phyloP scores from a whole-genome alignment of 2,797 vertebrate genomes.

The Prunella strophiata region DNA sequence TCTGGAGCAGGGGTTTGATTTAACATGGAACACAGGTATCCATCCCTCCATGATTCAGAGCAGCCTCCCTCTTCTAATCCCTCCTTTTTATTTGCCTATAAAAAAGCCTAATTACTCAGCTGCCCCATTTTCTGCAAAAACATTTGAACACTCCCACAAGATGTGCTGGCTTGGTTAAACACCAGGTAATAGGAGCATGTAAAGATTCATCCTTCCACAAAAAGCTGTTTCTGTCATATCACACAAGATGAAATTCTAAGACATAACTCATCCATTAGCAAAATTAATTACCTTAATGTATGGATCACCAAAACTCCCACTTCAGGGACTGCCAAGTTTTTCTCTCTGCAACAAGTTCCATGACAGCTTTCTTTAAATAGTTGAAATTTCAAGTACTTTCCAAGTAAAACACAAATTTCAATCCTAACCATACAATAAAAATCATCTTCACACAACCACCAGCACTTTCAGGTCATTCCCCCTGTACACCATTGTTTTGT shows the following conservation, averaged over 20 bases:
- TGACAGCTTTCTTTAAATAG: neutral
- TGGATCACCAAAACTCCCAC: neutral
- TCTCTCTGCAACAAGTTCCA: neutral
- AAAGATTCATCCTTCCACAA: neutral
- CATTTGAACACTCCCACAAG: neutral
- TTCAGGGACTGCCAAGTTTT: neutral
- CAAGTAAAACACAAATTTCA: neutral
- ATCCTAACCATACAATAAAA: neutral
- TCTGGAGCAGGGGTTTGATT: neutral
- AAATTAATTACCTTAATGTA: neutral
- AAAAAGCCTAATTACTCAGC: neutral
- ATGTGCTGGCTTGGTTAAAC: neutral
- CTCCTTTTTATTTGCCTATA: neutral
- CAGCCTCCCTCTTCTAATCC: neutral
- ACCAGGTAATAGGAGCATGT: neutral
- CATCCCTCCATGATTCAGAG: neutral
- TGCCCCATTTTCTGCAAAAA: neutral
- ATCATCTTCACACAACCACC: neutral
- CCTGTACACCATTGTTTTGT: neutral
- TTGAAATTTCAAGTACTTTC: neutral
- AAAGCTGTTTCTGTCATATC: neutral
- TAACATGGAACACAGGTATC: neutral
- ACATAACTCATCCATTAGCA: neutral
- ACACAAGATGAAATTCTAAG: neutral
- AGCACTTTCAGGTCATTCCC: neutral